Conservation (phyloP, 2,797 vertebrate genomes). For the Manis crassicaudata region DNA sequence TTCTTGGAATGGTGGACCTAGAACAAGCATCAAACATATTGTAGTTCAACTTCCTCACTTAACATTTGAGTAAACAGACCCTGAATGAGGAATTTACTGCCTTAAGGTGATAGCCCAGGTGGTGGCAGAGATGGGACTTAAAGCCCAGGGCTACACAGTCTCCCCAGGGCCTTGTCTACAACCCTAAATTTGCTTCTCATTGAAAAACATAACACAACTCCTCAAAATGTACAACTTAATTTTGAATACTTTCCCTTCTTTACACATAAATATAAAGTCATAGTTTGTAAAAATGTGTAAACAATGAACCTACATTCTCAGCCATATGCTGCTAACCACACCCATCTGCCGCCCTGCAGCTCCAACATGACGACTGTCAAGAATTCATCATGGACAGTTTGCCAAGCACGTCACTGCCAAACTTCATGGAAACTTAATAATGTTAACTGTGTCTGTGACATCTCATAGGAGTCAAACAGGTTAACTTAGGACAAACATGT, state of each 20-base stretch:
- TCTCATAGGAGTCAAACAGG: background rate
- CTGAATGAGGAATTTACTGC: background rate
- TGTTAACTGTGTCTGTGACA: background rate
- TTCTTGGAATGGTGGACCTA: background rate
- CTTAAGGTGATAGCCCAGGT: background rate
- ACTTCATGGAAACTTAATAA: slow-evolving; percentile 9
- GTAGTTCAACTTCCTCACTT: background rate
- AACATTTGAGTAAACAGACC: background rate
- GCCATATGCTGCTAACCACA: slow-evolving; percentile 61
- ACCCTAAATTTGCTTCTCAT: background rate
- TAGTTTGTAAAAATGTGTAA: slow-evolving; percentile 61
- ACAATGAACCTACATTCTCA: slow-evolving; percentile 31
- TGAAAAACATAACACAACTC: background rate
- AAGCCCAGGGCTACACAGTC: background rate
- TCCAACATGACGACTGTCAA: slow-evolving; percentile 20
- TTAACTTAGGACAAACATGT: background rate
- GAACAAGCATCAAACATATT: background rate
- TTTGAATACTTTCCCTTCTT: slow-evolving; percentile 57
- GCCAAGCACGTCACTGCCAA: slow-evolving; percentile 32
- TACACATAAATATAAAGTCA: slow-evolving; percentile 43
- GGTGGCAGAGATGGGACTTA: background rate
- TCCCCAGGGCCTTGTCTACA: background rate
- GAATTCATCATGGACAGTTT: background rate
- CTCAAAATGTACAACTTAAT: slow-evolving; percentile 54
- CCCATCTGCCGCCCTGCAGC: slow-evolving; percentile 46